A percentile compares a stretch with the other conserved stretches of the same genome.
phyloP scores from a whole-genome alignment of 37 sponge, comb jelly and placozoan genomes.

The Lycopodina hypogea region DNA sequence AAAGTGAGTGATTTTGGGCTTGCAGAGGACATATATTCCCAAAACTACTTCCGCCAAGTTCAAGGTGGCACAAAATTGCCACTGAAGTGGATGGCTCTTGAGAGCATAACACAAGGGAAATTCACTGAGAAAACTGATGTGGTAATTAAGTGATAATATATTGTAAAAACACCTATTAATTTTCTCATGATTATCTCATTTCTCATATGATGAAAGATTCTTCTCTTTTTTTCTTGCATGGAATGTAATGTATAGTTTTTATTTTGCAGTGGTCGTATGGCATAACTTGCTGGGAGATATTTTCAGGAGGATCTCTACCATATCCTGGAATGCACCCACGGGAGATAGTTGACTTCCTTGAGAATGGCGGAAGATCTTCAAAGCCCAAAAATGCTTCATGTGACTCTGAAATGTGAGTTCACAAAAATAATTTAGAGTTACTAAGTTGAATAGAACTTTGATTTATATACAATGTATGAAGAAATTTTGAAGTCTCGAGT shows the following conservation, averaged over 20 bases:
- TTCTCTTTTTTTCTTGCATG: background rate
- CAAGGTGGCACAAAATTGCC: conserved; percentile 10
- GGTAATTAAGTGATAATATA: too few relatives aligned
- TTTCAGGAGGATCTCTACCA: conserved; percentile 31
- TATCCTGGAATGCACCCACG: conserved; percentile 33
- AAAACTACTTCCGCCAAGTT: conserved; percentile 17
- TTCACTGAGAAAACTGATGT: conserved; percentile 32
- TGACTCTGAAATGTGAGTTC: conserved; percentile 34
- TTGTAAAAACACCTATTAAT: background rate
- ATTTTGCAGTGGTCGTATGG: conserved; percentile 49
- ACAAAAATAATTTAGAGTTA: background rate
- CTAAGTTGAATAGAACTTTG: background rate
- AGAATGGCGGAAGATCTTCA: conserved; percentile 7
- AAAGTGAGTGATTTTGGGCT: conserved; percentile 39
- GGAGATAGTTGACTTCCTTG: background rate
- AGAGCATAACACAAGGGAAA: conserved; percentile 9
- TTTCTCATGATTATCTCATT: background rate
- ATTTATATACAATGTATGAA: too few relatives aligned
- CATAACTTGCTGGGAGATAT: conserved; percentile 51
- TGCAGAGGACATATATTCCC: conserved; percentile 8
- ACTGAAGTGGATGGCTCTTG: conserved; percentile 34
- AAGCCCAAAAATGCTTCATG: conserved; percentile 32
- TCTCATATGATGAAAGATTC: background rate
- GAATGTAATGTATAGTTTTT: too few relatives aligned
- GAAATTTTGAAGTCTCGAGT: too few relatives aligned